Evolutionary conservation across 2,888 invertebrate genomes (phyloP), one percentile per base, ranked within the genome.

Genomic region (Melitaea athalia): DNA sequence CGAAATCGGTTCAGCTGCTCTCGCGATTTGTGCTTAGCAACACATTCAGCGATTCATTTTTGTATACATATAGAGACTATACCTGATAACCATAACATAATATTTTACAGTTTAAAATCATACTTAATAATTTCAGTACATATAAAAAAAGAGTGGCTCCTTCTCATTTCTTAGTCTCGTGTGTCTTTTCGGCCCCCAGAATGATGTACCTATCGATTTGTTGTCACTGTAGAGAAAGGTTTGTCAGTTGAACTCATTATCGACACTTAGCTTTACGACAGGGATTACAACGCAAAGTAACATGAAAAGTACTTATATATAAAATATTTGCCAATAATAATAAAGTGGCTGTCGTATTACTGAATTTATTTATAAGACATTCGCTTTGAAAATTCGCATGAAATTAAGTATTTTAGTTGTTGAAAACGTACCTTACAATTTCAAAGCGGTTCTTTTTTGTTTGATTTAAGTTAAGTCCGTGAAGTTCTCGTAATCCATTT

Each of bases 151-250:
- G 6, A 31, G 15, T 14, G 4, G 6, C 12, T 53, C 4, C 8
- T 53, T 31, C 8, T 53, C 6, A 31, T 63, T 64, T 45, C 45
- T 17, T 5, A 38, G 7, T 59, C 7, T 45, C 42, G 61, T 70
- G 59, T 67, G 63, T 70, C 59, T 14, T 43, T 53, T 53, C 6
- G 24, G 31, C 14, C 31, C 45, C 47, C 61, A 52, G 38, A 38
- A 73, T 72, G 67, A 64, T 74, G 38, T 38, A 33, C 33, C 71
- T 74, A 79, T 80, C 77, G 79, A 79, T 82, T 78, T 76, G 73
- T 70, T 73, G 76, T 78, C 76, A 74, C 71, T 75, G 70, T 31
- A 53, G n/a, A 33, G 33, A 14, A 33, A 31, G 31, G 7, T 53
- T 53, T 33, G 14, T 33, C 14, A 53, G 6, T 53, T 53, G 12